Base-by-base conservation (phyloP, 2,888 invertebrate species). In the Dyspetes luteomarginatus region DNA sequence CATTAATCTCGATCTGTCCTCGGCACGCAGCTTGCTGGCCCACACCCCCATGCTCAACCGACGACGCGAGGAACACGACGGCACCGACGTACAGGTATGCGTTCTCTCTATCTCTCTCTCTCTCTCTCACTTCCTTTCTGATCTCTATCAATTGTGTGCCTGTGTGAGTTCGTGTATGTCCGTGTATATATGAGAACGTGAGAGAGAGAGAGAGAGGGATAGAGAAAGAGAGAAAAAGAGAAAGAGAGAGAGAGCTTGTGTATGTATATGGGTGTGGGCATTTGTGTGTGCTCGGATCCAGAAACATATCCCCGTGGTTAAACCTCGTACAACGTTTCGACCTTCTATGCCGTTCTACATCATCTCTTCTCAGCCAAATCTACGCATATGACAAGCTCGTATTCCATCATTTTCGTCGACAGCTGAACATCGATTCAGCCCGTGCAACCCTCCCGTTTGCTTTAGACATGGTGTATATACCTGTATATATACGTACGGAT, bases 1-100 rank as follows among this genome's bases (percentile, higher is more conserved):
- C 83, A 87, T 88, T 87, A 88, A 88, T 88, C 86, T 84, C 76
- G 69, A 41, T 81, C 85, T 85, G 87, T 88, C 85, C 79, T 74
- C 82, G 79, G 81, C 85, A 85, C 81, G 83, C 86, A 84, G 80
- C 73, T 77, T 73, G 28, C 68, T 69, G 5, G 4, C 65, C 58
- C 65, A 24, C 30, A 45, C 65, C 17, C 58, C 26, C 36, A 24
- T 15, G 64, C 52, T 65, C 58, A 17, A 48, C 22, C 17, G 62
- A 50, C 69, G 69, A 77, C 52, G 55, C 48, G 73, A 58, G 56
- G 26, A 58, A 45, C 64, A 28, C 69, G 69, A 73, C 73, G 50
- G 36, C 22, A 26, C 22, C 72, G 56, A 67, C 67, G 56, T 65
- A 65, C 56, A 30, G 43, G 55, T 73, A 56, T 64, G 36, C 56